Evolutionary conservation across 2,113 vertebrate species (phyloP).

Genomic region (Rousettus leschenaultii): DNA sequence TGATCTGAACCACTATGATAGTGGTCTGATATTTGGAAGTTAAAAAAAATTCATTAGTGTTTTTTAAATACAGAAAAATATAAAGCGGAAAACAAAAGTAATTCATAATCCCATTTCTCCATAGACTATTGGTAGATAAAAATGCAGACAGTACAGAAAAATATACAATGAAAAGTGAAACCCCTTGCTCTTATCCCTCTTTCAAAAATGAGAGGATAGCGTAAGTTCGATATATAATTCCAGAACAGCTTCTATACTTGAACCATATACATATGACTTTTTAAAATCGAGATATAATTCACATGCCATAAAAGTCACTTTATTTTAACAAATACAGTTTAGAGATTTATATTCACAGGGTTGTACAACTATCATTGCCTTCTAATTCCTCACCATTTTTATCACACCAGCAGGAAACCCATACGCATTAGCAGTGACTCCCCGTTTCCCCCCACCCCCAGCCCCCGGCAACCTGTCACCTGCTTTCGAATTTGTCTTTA

Average conservation of each 20-base stretch:
- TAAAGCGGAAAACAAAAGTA: background rate
- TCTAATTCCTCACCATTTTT: background rate
- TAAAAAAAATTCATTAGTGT: background rate
- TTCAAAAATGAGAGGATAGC: background rate
- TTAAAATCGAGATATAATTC: background rate
- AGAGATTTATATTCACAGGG: background rate
- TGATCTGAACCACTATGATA: background rate
- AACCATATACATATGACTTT: background rate
- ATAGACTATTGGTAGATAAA: background rate
- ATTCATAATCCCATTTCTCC: background rate
- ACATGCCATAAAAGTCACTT: background rate
- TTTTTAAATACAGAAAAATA: background rate
- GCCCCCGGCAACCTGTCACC: background rate
- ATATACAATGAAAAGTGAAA: background rate
- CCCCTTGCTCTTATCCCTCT: background rate
- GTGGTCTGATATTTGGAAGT: background rate
- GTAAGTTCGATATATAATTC: background rate
- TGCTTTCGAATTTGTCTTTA: background rate
- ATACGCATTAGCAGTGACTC: background rate
- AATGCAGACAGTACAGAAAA: background rate
- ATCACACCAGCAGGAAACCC: background rate
- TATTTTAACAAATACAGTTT: background rate
- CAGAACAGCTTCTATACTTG: background rate
- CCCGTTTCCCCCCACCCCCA: background rate
- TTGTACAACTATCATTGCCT: background rate